Evolutionary conservation across 2,888 invertebrate genomes (phyloP).

Genomic region (Pseudococcus longispinus): DNA sequence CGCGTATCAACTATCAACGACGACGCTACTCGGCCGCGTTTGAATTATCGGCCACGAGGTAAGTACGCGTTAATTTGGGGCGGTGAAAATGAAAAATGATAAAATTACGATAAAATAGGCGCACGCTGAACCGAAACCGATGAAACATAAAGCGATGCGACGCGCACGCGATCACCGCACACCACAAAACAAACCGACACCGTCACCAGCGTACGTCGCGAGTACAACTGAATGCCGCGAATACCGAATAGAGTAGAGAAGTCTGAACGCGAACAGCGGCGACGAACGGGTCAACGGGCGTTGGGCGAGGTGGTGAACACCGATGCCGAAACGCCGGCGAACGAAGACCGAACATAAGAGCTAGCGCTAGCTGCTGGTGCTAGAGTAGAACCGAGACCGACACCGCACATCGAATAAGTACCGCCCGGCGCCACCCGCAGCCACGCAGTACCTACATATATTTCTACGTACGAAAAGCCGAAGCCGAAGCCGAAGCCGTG

Average conservation of each 20-base stretch:
- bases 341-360: neutral
- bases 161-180: neutral
- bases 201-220: conserved; percentile 26
- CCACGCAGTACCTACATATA: too few relatives aligned
- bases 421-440: too few relatives aligned
- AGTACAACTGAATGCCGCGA: neutral
- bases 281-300: neutral
- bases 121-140: neutral
- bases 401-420: too few relatives aligned
- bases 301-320: neutral
- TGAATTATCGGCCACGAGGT: too few relatives aligned
- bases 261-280: neutral
- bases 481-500: too few relatives aligned
- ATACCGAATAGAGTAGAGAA: too few relatives aligned
- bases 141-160: neutral
- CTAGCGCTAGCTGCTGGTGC: neutral
- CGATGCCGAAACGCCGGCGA: neutral
- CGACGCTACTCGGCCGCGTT: neutral
- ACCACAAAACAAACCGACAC: neutral
- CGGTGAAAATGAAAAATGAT: neutral
- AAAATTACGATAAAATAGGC: neutral
- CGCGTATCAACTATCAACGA: too few relatives aligned
- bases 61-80: neutral
- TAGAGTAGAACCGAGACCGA: neutral
- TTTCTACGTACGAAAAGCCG: too few relatives aligned